phyloP scores from a whole-genome alignment of 2,888 invertebrate species.

The Poecilobothrus nobilitatus region DNA sequence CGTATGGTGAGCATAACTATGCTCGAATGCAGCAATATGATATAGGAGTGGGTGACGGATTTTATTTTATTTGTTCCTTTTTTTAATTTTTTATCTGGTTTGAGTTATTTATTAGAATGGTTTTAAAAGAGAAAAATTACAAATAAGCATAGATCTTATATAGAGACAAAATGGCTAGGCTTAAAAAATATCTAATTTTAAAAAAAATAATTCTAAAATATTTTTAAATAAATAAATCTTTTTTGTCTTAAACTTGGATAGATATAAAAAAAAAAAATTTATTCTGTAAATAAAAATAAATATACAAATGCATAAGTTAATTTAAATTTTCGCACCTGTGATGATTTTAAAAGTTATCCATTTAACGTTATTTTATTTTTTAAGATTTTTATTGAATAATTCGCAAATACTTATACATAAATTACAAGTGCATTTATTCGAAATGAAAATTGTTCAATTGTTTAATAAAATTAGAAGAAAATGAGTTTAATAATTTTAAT shows the following conservation, averaged over 20 bases:
- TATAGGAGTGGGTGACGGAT: neutral
- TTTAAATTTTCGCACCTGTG: neutral
- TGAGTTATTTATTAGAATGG: neutral
- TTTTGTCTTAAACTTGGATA: neutral
- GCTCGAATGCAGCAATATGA: too few relatives aligned
- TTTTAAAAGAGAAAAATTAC: neutral
- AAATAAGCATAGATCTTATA: neutral
- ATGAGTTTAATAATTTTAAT: too few relatives aligned
- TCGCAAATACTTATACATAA: too few relatives aligned
- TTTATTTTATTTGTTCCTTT: neutral
- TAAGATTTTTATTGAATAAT: too few relatives aligned
- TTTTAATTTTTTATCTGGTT: neutral
- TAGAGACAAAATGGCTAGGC: neutral
- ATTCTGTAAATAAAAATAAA: neutral
- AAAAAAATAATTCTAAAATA: neutral
- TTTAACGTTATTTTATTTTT: too few relatives aligned
- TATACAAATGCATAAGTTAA: too few relatives aligned
- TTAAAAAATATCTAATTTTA: neutral
- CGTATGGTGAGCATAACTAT: neutral
- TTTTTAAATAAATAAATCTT: neutral
- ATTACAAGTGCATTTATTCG: too few relatives aligned
- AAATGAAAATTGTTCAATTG: too few relatives aligned
- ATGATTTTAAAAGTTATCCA: too few relatives aligned
- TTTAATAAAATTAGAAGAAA: too few relatives aligned
- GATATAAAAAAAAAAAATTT: neutral